These are phyloP conservation scores for Passer domesticus DNA, from an alignment of 2,113 vertebrate genomes.

Conservation along the genomic window DNA sequence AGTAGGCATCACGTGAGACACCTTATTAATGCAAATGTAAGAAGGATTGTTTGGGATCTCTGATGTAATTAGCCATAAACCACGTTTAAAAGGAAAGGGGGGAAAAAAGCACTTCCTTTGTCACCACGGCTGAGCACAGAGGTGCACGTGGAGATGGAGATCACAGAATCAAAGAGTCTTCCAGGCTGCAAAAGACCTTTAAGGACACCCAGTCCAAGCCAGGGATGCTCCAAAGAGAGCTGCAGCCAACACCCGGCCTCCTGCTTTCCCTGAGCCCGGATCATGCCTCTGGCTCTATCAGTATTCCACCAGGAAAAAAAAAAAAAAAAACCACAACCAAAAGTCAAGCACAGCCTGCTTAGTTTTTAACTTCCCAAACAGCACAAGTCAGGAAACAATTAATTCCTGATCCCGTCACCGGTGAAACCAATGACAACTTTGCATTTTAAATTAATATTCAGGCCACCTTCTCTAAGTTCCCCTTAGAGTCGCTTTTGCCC, in stretches of 20 bases:
- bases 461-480: background rate
- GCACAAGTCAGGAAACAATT: background rate
- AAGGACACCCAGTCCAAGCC: background rate
- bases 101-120: conserved; percentile 17
- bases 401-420: background rate
- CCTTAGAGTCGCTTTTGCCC: background rate
- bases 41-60: conserved; percentile 76
- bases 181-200: background rate
- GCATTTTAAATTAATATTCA: background rate
- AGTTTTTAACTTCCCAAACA: background rate
- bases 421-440: rapidly evolving
- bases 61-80: conserved; percentile 79
- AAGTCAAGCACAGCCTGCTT: background rate
- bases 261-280: background rate
- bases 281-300: background rate
- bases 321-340: background rate
- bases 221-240: background rate
- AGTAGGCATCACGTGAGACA: conserved; percentile 73
- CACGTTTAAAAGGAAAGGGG: background rate
- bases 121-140: conserved; percentile 6
- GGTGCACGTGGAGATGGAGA: background rate
- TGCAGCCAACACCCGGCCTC: background rate
- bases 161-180: background rate
- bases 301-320: background rate
- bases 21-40: conserved; percentile 81